Evolutionary conservation across 2,888 invertebrate species (phyloP).

Genomic region (Xestoiulus laeticollis): DNA sequence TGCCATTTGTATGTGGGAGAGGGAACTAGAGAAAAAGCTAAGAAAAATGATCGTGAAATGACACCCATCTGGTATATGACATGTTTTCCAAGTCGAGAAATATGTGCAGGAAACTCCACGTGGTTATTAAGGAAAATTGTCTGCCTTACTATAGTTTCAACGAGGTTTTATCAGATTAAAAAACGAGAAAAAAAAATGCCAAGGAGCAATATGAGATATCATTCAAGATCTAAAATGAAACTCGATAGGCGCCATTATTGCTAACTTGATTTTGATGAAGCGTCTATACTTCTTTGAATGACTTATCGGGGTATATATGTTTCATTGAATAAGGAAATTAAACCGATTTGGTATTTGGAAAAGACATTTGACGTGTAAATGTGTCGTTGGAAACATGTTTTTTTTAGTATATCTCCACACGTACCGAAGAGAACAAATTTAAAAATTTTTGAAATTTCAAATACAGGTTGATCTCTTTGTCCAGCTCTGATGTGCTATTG

Average conservation of each 20-base stretch:
- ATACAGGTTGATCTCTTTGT: too few relatives aligned
- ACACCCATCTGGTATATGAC: constrained; percentile 33
- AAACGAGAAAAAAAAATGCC: not conserved
- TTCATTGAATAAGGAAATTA: not conserved
- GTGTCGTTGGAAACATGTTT: too few relatives aligned
- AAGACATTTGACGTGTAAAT: too few relatives aligned
- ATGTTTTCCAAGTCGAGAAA: not conserved
- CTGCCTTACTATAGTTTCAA: not conserved
- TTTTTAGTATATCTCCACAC: too few relatives aligned
- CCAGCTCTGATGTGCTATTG: too few relatives aligned
- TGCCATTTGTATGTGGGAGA: not conserved
- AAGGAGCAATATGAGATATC: not conserved
- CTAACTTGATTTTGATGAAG: constrained; percentile 7
- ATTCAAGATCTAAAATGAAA: not conserved
- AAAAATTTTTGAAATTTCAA: too few relatives aligned
- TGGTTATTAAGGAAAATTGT: not conserved
- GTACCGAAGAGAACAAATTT: too few relatives aligned
- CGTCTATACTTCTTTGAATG: not conserved
- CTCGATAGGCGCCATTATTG: constrained; percentile 8
- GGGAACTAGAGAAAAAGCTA: not conserved
- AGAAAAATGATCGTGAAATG: not conserved
- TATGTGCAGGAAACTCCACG: not conserved
- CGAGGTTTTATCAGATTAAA: constrained; percentile 5
- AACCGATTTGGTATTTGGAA: not conserved
- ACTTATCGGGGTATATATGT: not conserved